Base-by-base conservation (phyloP, 37 sponge, comb jelly and placozoan genomes). In the Diacarnus erythraeanus region DNA sequence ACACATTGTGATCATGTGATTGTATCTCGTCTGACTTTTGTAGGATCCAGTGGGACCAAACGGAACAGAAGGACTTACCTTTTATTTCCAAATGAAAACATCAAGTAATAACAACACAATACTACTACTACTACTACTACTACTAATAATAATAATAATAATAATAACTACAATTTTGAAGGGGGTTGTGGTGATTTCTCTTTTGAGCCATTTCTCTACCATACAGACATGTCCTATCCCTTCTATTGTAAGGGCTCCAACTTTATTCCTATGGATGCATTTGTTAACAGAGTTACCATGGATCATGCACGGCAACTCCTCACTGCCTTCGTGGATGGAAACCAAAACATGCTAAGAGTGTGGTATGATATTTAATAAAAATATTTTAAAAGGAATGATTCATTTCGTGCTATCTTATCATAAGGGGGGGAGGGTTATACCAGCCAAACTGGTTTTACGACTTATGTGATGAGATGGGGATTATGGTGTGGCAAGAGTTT, bases 401-500 rank as follows among this genome's bases (percentile, higher is more conserved):
- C 23, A 42, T n/a, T 42, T 2, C 17, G 21, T 9, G n/a, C 40
- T 38, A 59, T 29, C 38, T 75, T 65, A 31, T 65, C 0, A 38
- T 23, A 35, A 93, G 97, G 97, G 98, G 98, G 39, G 96, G 98
- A 33, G 97, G 99, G 2, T 85, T 98, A 57, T 98, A 96, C 86
- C 96, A 96, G 77, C 72, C 74, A 1, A 90, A 91, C 63, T 93
- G 91, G 84, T 98, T 98, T 71, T 96, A 96, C 41, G 92, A 94
- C 51, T 38, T 96, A 37, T 94, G 95, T 75, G 95, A 96, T 72
- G 78, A 88, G 80, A 61, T 91, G 73, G 99, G 99, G 8, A 57
- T 98, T 43, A 93, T 98, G 97, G 94, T 98, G 27, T 98, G 99
- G 99, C 94, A 98, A 65, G 99, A 98, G 90, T 87, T 98, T 64